A percentile compares a stretch with the other conserved stretches of the same genome.
phyloP scores from a whole-genome alignment of 2,113 vertebrate genomes.

The Eclectus roratus region DNA sequence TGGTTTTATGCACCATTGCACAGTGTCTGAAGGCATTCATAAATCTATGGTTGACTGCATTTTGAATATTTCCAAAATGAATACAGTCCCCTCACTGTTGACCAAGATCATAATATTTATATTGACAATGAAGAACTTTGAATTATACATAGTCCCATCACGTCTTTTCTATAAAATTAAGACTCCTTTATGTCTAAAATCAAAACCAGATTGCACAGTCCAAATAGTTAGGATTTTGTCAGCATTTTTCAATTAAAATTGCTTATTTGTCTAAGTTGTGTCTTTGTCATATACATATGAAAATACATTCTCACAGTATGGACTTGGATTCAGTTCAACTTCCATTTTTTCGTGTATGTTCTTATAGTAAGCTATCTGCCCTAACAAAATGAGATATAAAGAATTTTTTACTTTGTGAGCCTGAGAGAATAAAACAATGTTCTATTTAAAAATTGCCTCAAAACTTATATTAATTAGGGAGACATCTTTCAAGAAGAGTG shows the following conservation, averaged over 20 bases:
- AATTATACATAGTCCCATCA: conserved; percentile 18
- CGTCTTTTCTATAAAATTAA: conserved; percentile 4
- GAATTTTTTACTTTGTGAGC: not conserved
- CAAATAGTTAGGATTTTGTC: conserved; percentile 17
- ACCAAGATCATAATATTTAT: conserved; percentile 58
- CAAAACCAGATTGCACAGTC: not conserved
- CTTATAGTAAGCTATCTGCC: not conserved
- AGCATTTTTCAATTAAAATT: conserved; percentile 46
- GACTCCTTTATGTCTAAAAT: conserved; percentile 35
- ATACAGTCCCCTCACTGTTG: conserved; percentile 50
- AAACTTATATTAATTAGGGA: not conserved
- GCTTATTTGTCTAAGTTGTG: conserved; percentile 16
- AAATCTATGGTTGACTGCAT: conserved; percentile 55
- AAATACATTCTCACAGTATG: conserved; percentile 18
- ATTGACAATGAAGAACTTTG: conserved; percentile 24
- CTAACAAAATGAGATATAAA: not conserved
- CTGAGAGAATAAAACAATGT: not conserved
- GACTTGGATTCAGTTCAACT: not conserved
- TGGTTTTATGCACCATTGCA: conserved; percentile 50
- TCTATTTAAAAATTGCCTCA: not conserved
- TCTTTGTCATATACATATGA: conserved; percentile 3
- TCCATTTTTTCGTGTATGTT: not conserved
- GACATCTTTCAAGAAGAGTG: not conserved
- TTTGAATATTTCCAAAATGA: conserved; percentile 53
- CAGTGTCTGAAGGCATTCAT: conserved; percentile 52